Percentiles rank a stretch among this genome's conserved stretches.
These are phyloP conservation scores for Cepaea hortensis DNA, from an alignment of 2,888 invertebrate species.

Conservation along the genomic window DNA sequence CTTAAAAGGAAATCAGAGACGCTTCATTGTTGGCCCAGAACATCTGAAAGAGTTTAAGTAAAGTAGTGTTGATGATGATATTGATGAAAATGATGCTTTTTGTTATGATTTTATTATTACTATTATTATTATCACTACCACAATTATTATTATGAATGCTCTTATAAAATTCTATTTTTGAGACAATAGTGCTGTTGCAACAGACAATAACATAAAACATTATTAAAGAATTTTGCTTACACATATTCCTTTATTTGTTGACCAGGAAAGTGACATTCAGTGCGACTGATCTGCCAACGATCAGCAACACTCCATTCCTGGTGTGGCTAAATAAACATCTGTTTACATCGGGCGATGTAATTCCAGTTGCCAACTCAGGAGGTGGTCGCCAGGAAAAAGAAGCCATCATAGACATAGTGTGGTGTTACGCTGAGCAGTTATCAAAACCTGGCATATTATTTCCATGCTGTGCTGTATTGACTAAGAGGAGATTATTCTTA, in stretches of 20 bases:
- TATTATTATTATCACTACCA: too few species aligned
- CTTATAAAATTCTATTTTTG: too few species aligned
- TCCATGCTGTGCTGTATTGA: slow-evolving; percentile 69
- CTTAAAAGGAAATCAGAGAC: too few species aligned
- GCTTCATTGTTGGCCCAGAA: too few species aligned
- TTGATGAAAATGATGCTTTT: neutral
- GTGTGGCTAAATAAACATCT: slow-evolving; percentile 63
- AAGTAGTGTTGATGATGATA: neutral
- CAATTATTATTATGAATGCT: too few species aligned
- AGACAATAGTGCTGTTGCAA: too few species aligned
- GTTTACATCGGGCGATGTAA: slow-evolving; percentile 46
- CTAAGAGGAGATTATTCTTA: slow-evolving; percentile 64
- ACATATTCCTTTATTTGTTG: neutral
- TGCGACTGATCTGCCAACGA: slow-evolving; percentile 57
- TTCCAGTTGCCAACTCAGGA: neutral
- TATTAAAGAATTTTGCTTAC: neutral
- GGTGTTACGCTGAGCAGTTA: slow-evolving; percentile 70
- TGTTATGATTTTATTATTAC: neutral
- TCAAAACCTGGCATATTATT: slow-evolving; percentile 57
- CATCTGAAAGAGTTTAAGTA: neutral
- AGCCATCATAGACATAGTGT: slow-evolving; percentile 62
- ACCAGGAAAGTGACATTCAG: slow-evolving; percentile 40
- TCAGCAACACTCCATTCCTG: slow-evolving; percentile 56
- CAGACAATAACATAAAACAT: too few species aligned
- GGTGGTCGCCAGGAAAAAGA: neutral